phyloP scores from a whole-genome alignment of 2,797 vertebrate genomes.

The Lutjanus argentimaculatus region DNA sequence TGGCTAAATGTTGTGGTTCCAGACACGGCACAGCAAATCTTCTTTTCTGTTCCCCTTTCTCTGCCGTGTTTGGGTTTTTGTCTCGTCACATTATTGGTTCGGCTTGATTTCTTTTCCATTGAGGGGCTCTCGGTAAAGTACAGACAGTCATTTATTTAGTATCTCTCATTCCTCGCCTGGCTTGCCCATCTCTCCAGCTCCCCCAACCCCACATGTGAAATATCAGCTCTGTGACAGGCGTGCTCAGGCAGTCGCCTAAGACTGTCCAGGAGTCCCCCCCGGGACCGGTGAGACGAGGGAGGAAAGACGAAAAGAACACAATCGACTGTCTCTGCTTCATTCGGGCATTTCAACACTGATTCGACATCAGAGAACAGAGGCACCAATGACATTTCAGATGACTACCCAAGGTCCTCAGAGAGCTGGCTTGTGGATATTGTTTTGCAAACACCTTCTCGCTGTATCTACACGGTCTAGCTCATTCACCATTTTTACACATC shows the following conservation, averaged over 20 bases:
- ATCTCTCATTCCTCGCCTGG: slow-evolving; percentile 36
- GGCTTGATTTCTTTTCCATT: slow-evolving; percentile 70
- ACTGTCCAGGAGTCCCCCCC: slow-evolving; percentile 39
- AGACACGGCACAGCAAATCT: slow-evolving; percentile 74
- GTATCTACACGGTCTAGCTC: slow-evolving; percentile 7
- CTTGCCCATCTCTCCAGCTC: slow-evolving; percentile 20
- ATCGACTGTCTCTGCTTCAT: slow-evolving; percentile 48
- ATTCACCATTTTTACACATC: neutral
- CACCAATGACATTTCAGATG: slow-evolving; percentile 61
- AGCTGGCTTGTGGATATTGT: slow-evolving; percentile 20
- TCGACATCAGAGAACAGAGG: slow-evolving; percentile 50
- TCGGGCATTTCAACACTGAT: slow-evolving; percentile 45
- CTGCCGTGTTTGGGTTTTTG: slow-evolving; percentile 63
- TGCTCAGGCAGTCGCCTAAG: slow-evolving; percentile 31
- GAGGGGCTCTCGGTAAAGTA: slow-evolving; percentile 61
- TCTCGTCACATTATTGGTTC: slow-evolving; percentile 72
- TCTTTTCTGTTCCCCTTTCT: slow-evolving; percentile 56
- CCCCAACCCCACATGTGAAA: slow-evolving; percentile 37
- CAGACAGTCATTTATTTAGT: slow-evolving; percentile 68
- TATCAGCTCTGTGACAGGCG: slow-evolving; percentile 66
- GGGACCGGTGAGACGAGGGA: slow-evolving; percentile 28
- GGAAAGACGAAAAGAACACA: slow-evolving; percentile 42
- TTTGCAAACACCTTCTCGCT: slow-evolving; percentile 5
- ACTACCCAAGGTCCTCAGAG: slow-evolving; percentile 44
- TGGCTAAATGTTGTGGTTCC: slow-evolving; percentile 74